A percentile compares a stretch with the other conserved stretches of the same genome.
phyloP scores from a whole-genome alignment of 2,888 invertebrate species.

The Trissolcus brochymenae region DNA sequence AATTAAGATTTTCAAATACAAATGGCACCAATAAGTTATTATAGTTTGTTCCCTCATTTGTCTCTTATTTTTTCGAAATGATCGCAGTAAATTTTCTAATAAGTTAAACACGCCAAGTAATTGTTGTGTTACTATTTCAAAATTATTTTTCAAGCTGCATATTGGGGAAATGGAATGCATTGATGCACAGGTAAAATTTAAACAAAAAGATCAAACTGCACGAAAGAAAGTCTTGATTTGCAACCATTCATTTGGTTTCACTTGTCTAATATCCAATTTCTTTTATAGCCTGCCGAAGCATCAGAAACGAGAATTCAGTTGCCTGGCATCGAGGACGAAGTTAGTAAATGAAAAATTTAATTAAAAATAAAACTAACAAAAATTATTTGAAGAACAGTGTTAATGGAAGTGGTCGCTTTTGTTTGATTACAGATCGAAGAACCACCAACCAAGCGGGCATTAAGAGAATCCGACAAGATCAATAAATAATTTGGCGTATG shows the following conservation, averaged over 20 bases:
- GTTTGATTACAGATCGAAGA: constrained; percentile 70
- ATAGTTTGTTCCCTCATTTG: neutral
- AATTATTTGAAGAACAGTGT: neutral
- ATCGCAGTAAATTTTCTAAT: neutral
- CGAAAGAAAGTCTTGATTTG: constrained; percentile 7
- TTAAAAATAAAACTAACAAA: constrained; percentile 8
- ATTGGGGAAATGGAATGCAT: constrained; percentile 80
- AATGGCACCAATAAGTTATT: neutral
- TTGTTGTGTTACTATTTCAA: constrained; percentile 15
- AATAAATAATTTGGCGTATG: constrained; percentile 71
- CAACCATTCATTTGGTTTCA: neutral
- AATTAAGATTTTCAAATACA: constrained; percentile 7
- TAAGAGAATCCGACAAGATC: constrained; percentile 74
- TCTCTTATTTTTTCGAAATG: neutral
- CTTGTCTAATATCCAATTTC: neutral
- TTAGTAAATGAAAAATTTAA: constrained; percentile 59
- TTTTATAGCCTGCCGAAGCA: constrained; percentile 85
- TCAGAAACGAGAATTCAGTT: constrained; percentile 87
- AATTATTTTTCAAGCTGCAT: constrained; percentile 79
- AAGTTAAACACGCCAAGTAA: no score
- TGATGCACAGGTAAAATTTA: constrained; percentile 82
- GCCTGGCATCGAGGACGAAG: constrained; percentile 82
- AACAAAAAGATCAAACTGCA: neutral
- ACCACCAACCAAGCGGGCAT: constrained; percentile 74
- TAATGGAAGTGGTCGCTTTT: neutral